phyloP scores from a whole-genome alignment of 2,888 invertebrate species.

The Mamestra brassicae region DNA sequence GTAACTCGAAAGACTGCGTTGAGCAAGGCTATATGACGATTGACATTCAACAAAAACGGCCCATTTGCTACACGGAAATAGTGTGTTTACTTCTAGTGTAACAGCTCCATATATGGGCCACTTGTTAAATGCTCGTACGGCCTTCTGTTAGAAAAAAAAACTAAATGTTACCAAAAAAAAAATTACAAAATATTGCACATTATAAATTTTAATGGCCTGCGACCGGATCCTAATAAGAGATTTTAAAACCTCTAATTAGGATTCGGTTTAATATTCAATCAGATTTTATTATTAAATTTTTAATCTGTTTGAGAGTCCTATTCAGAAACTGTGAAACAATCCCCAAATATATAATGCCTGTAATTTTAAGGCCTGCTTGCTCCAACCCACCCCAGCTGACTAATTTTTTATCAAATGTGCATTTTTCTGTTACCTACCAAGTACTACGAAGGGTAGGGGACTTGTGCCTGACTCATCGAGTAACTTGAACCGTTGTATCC shows the following conservation, averaged over 20 bases:
- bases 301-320: too few relatives aligned
- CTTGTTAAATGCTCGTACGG: conserved; percentile 47
- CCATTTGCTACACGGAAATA: conserved; percentile 84
- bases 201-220: too few relatives aligned
- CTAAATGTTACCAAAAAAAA: neutral
- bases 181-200: neutral
- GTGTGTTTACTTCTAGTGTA: conserved; percentile 68
- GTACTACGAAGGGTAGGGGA: neutral
- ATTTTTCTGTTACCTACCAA: conserved; percentile 19
- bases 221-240: too few relatives aligned
- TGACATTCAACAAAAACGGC: conserved; percentile 89
- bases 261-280: neutral
- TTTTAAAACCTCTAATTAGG: neutral
- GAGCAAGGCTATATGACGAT: conserved; percentile 89
- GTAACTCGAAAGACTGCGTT: conserved; percentile 85
- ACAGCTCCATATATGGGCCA: conserved; percentile 59
- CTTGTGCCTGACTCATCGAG: neutral
- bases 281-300: neutral
- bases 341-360: neutral
- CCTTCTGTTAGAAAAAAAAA: conserved; percentile 5
- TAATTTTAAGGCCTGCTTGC: neutral
- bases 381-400: neutral
- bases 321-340: neutral
- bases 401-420: conserved; percentile 3
- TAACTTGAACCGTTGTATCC: neutral